Evolutionary conservation across 2,797 vertebrate genomes (phyloP), one percentile per base, ranked within the genome.

Genomic region (Cyclura pinguis): DNA sequence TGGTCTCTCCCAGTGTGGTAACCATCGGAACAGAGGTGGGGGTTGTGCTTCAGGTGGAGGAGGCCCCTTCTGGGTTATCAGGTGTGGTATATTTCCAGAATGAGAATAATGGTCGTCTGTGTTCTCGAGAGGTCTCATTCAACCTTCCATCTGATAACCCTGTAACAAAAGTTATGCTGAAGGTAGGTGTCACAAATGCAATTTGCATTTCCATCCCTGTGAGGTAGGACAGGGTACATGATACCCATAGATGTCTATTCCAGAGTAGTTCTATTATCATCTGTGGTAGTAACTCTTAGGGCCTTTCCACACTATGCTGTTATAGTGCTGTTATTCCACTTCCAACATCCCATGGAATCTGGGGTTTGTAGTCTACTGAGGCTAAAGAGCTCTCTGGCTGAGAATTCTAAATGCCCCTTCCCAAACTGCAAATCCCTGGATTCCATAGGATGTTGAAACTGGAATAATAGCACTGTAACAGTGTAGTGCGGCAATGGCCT

Each of bases 1-100:
- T 90, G 18, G 12, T 87, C 4, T 72, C 89, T 57, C 89, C 89
- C 55, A 90, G 85, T 6, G 89, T 90, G 85, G 69, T 90, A 47
- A 86, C 80, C 1, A 67, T 90, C n/a, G 89, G 89, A 16, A 22
- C 80, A 2, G 85, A 90, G 0, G 85, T 90, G n/a, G n/a, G 32
- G n/a, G 47, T 87, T 10, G 89, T 38, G 16, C 89, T 90, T 67
- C 89, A 90, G 72, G 85, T 87, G 7, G 85, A 87, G 0, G 85
- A 22, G 0, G 42, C 78, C 12, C 12, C 85, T 4, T 24, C 16
- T 0, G 38, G 9, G 5, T 2, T 90, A 42, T 2, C 6, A 0
- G 89, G 89, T 4, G 1, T 0, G 0, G 6, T 90, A 57, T 90
- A 55, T 83, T 87, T 90, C 80, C 89, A 35, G 72, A 90, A 90